Conservation (phyloP, 2,888 invertebrate genomes). For the Sialis fuliginosa region DNA sequence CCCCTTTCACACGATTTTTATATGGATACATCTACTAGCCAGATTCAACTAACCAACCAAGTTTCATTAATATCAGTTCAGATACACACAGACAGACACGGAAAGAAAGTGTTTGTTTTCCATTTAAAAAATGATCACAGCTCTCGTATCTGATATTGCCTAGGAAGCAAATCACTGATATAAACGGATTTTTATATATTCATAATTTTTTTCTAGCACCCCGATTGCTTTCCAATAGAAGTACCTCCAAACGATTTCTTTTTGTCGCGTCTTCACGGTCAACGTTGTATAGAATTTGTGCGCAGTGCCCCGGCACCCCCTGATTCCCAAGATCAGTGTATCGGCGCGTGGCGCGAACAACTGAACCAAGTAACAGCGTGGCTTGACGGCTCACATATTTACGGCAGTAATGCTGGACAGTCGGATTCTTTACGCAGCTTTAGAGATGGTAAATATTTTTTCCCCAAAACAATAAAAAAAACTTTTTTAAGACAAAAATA, state of each 20-base stretch:
- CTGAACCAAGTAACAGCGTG: slow-evolving; percentile 70
- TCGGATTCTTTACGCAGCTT: slow-evolving; percentile 59
- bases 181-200: not conserved
- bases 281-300: slow-evolving; percentile 66
- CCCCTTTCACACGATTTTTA: not conserved
- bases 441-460: slow-evolving; percentile 39
- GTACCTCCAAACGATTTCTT: slow-evolving; percentile 57
- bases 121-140: not conserved
- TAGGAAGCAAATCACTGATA: too few species aligned
- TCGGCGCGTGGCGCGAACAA: slow-evolving; percentile 69
- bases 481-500: too few species aligned
- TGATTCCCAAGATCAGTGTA: slow-evolving; percentile 59
- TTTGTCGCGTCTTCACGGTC: slow-evolving; percentile 42
- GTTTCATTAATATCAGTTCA: not conserved
- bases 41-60: not conserved
- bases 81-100: not conserved
- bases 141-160: too few species aligned
- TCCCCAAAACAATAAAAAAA: not conserved
- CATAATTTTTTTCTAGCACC: slow-evolving; percentile 39
- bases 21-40: not conserved
- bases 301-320: slow-evolving; percentile 66
- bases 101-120: not conserved
- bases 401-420: slow-evolving; percentile 56
- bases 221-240: slow-evolving; percentile 68
- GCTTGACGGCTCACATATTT: slow-evolving; percentile 66